These are phyloP conservation scores for Macropis europaea DNA, from an alignment of 2,888 invertebrate species.

Conservation along the genomic window DNA sequence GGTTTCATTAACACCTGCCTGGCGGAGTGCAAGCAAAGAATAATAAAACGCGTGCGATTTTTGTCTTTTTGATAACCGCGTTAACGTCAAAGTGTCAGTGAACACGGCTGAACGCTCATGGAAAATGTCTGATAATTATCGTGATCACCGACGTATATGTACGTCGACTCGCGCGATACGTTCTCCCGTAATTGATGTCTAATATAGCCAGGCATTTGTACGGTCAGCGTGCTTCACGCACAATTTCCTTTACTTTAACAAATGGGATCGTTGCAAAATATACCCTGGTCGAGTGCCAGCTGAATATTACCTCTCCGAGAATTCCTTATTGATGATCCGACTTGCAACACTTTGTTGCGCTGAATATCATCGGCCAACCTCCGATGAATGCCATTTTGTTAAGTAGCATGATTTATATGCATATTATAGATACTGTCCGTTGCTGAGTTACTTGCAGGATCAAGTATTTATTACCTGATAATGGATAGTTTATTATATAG, in stretches of 20 bases:
- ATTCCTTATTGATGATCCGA: conserved; percentile 17
- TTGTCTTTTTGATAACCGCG: conserved; percentile 46
- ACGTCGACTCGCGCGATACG: conserved; percentile 38
- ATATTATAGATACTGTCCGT: no score
- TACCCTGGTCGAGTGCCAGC: conserved; percentile 5
- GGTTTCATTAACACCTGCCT: conserved; percentile 36
- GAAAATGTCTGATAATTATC: conserved; percentile 67
- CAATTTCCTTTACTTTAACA: conserved; percentile 55
- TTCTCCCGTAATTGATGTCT: conserved; percentile 59
- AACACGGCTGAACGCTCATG: conserved; percentile 62
- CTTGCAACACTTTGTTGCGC: conserved; percentile 6
- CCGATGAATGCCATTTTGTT: no score
- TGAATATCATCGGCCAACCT: no score
- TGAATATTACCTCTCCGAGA: not conserved
- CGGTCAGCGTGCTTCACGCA: conserved; percentile 49
- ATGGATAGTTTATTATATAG: no score
- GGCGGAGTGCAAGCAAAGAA: not conserved
- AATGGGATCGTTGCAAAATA: conserved; percentile 53
- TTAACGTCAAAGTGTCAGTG: conserved; percentile 72
- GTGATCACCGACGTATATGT: conserved; percentile 32
- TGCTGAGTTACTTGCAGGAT: no score
- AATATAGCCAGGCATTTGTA: conserved; percentile 31
- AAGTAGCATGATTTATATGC: no score
- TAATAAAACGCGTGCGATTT: conserved; percentile 31
- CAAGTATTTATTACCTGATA: no score